Percentiles rank a stretch among this genome's conserved stretches.
phyloP scores from a whole-genome alignment of 30 jellyfish, hydroid and myxozoan genomes.

The Aurelia sp. region DNA sequence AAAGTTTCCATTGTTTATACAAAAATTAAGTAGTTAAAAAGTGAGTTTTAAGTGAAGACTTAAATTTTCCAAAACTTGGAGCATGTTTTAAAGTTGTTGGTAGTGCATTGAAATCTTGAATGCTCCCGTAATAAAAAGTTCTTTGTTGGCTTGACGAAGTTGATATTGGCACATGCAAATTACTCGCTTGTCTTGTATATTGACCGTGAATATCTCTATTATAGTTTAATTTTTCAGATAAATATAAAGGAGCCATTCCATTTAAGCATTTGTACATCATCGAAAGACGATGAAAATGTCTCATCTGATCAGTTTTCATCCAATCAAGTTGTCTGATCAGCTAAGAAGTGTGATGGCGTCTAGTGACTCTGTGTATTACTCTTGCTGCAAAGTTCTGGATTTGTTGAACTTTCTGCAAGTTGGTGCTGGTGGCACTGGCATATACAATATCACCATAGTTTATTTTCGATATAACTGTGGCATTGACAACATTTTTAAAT shows the following conservation, averaged over 20 bases:
- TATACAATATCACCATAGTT: slow-evolving; percentile 4
- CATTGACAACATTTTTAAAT: slow-evolving; percentile 10
- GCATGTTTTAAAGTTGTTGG: too few species aligned
- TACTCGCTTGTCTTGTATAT: neutral
- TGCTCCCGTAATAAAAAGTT: too few species aligned
- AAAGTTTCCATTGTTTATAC: too few species aligned
- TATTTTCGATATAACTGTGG: slow-evolving; percentile 6
- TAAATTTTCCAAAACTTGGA: too few species aligned
- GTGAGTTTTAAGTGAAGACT: too few species aligned
- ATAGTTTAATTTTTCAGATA: neutral
- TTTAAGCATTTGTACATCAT: slow-evolving; percentile 25
- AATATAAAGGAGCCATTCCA: slow-evolving; percentile 22
- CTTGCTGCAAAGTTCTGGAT: slow-evolving; percentile 28
- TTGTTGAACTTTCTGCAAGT: slow-evolving; percentile 36
- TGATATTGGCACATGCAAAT: too few species aligned
- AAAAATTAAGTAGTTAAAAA: too few species aligned
- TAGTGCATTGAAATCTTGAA: too few species aligned
- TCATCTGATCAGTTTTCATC: too few species aligned
- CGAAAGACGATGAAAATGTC: slow-evolving; percentile 21
- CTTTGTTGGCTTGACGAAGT: too few species aligned
- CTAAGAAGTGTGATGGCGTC: slow-evolving; percentile 28
- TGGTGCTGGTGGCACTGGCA: slow-evolving; percentile 24
- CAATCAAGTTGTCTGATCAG: slow-evolving; percentile 11
- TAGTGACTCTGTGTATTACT: slow-evolving; percentile 14
- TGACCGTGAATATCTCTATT: neutral